These are phyloP conservation scores for Phortica variegata DNA, from an alignment of 1,140 invertebrate genomes.

Conservation along the genomic window DNA sequence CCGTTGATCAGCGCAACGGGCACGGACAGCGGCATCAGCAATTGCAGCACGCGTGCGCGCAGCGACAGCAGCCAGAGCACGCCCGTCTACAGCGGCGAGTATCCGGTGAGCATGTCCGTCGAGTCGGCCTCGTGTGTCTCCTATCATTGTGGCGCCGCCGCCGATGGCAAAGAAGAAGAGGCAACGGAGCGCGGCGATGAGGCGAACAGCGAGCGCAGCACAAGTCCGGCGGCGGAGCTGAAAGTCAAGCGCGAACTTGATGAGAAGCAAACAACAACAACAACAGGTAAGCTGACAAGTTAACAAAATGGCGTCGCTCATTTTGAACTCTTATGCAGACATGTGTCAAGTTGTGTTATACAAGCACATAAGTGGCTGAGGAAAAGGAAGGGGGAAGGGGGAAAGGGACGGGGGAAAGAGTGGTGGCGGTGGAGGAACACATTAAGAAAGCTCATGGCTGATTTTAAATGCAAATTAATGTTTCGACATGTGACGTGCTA, in stretches of 20 bases:
- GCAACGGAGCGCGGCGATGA: slow-evolving; percentile 27
- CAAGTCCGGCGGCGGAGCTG: slow-evolving; percentile 5
- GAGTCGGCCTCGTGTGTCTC: slow-evolving; percentile 48
- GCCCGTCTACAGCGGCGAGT: slow-evolving; percentile 44
- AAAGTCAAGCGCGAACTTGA: not conserved
- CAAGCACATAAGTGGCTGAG: slow-evolving; percentile 20
- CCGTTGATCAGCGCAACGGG: slow-evolving; percentile 48
- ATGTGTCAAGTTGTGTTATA: slow-evolving; percentile 47
- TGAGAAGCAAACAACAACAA: slow-evolving; percentile 11
- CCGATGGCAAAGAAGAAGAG: slow-evolving; percentile 38
- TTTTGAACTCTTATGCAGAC: slow-evolving; percentile 39
- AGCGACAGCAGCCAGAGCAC: slow-evolving; percentile 50
- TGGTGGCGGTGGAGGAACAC: not conserved
- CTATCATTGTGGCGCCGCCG: slow-evolving; percentile 39
- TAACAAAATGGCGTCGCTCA: not conserved
- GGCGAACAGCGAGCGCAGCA: slow-evolving; percentile 15
- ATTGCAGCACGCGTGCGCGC: slow-evolving; percentile 40
- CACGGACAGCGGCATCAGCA: slow-evolving; percentile 50
- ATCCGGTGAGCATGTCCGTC: slow-evolving; percentile 48
- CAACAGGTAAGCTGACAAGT: slow-evolving; percentile 23
- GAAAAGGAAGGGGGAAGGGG: not conserved
- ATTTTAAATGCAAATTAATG: slow-evolving; percentile 52
- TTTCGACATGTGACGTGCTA: too few relatives aligned
- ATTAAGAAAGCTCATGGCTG: slow-evolving; percentile 11
- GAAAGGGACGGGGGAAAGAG: too few relatives aligned